Conservation (phyloP, 2,113 vertebrate genomes). For the Drymodes brunneopygia region DNA sequence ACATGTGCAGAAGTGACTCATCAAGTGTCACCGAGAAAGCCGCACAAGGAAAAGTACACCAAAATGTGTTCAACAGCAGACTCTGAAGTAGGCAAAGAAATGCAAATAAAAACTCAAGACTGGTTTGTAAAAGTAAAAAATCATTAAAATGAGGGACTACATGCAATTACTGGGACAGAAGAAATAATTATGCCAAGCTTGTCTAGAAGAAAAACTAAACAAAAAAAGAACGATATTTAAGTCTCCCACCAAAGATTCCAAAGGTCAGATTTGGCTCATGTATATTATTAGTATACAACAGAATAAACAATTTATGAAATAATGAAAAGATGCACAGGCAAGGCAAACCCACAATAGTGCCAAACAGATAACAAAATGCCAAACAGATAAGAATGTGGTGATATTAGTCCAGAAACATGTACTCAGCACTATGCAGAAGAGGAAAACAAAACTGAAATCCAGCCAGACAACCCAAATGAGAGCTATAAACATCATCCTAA, state of each 20-base stretch:
- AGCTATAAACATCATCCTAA: neutral
- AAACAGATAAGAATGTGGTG: neutral
- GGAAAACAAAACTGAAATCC: neutral
- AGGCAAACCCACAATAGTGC: neutral
- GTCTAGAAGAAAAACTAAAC: neutral
- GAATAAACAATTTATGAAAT: neutral
- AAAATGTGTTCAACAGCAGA: neutral
- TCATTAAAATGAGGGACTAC: neutral
- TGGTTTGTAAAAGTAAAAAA: neutral
- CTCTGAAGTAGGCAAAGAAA: neutral
- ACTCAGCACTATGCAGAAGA: neutral
- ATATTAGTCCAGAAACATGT: neutral
- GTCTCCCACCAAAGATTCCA: neutral
- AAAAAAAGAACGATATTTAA: neutral
- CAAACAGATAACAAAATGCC: neutral
- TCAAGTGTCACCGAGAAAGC: neutral
- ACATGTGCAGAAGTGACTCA: neutral
- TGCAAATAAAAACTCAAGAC: neutral
- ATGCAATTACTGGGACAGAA: neutral
- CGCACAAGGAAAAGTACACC: neutral
- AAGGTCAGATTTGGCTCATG: neutral
- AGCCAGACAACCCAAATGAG: neutral
- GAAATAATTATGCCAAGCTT: neutral
- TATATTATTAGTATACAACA: neutral
- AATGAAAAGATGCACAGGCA: neutral